Base-by-base conservation (phyloP, 2,888 invertebrate genomes). In the Leucania comma region DNA sequence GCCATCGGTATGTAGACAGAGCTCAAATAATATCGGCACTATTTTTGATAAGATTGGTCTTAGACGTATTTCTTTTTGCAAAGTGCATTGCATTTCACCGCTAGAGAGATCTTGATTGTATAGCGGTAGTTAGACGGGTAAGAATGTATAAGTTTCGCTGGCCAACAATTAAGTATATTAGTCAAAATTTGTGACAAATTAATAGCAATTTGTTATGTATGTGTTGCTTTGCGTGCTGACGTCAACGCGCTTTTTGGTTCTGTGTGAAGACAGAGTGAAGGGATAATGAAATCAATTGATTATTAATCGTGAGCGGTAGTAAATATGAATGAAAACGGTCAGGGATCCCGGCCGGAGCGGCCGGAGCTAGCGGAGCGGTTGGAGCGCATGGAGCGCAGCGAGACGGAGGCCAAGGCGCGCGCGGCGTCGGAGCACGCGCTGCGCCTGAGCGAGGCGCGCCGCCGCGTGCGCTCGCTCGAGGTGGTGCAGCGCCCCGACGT, bases 391-490 rank as follows among this genome's bases (percentile, higher is more conserved):
- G 72, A 61, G 46, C 64, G 65, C 1, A 0, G 58, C 72, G 42
- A 53, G 68, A 54, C 29, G 10, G 54, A 57, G 29, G 56, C 56
- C 14, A 22, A 22, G 9, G 6, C 64, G 83, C 35, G 73, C 80
- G 32, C 26, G 56, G 9, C 60, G 51, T 91, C 93, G 10, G 93
- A 91, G 74, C 91, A 90, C 83, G 88, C 88, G 69, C 80, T 91
- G 78, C 89, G 89, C 1, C 56, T 84, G 78, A 62, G 58, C 56
- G 75, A 56, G 48, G 75, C 71, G 80, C 74, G 90, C 69, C 81
- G 95, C 54, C 88, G 91, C 86, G 88, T 83, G 76, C 87, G 82
- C 57, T 87, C 89, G 59, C 78, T 87, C 5, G 92, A 91, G 62
- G 81, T 83, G 14, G 84, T 83, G 79, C 87, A 83, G 48, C 78